A percentile compares a stretch with the other conserved stretches of the same genome.
Conservation (phyloP, 2,797 vertebrate species). For the Bradypodion ventrale region DNA sequence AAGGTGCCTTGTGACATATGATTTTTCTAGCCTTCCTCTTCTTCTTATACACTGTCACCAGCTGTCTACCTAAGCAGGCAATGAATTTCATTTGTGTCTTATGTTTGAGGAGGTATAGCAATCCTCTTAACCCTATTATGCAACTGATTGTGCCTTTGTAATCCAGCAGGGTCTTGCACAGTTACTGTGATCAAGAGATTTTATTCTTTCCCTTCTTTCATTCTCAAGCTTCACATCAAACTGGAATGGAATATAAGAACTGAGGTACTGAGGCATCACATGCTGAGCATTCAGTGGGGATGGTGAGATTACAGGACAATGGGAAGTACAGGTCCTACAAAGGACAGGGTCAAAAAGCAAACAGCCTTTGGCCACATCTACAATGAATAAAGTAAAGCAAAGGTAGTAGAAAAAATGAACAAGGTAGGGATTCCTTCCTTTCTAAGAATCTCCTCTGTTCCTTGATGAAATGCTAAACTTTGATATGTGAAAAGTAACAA, state of each 20-base stretch:
- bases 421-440: slow-evolving; percentile 25
- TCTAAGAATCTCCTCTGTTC: slow-evolving; percentile 3
- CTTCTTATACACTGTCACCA: slow-evolving; percentile 53
- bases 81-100: slow-evolving; percentile 61
- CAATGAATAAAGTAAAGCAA: slow-evolving; percentile 32
- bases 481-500: slow-evolving; percentile 22
- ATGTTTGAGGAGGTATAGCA: slow-evolving; percentile 49
- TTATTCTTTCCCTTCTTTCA: slow-evolving; percentile 11
- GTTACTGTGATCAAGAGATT: slow-evolving; percentile 13
- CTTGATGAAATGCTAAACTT: slow-evolving; percentile 2
- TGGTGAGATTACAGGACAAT: slow-evolving; percentile 49
- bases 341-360: slow-evolving; percentile 33
- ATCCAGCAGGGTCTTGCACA: slow-evolving; percentile 46
- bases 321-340: slow-evolving; percentile 20
- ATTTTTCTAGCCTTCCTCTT: slow-evolving; percentile 21
- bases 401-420: not conserved
- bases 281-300: slow-evolving; percentile 35
- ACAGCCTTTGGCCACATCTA: slow-evolving; percentile 18
- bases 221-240: slow-evolving; percentile 42
- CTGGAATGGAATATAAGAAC: slow-evolving; percentile 14
- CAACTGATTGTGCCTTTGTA: slow-evolving; percentile 55
- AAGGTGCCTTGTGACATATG: slow-evolving; percentile 32
- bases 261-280: slow-evolving; percentile 36
- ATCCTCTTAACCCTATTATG: slow-evolving; percentile 62
- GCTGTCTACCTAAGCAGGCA: slow-evolving; percentile 65